A percentile compares a stretch with the other conserved stretches of the same genome.
These are phyloP conservation scores for Darevskia mixta DNA, from an alignment of 2,797 vertebrate genomes.

Conservation along the genomic window DNA sequence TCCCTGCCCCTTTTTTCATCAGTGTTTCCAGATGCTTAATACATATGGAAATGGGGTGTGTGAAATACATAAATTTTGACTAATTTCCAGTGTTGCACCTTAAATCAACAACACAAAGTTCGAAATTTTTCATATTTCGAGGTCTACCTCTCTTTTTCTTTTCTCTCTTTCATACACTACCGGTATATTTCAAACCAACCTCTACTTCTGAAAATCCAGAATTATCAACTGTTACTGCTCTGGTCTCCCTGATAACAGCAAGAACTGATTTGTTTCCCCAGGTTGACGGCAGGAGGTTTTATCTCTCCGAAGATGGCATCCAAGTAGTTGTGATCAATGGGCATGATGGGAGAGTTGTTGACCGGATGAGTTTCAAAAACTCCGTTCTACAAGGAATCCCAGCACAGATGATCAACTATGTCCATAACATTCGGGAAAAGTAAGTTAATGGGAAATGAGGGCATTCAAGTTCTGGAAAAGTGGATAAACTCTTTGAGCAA, in stretches of 20 bases:
- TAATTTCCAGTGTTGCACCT: neutral
- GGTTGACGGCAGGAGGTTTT: conserved; percentile 88
- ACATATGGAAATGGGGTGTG: neutral
- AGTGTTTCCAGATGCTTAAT: neutral
- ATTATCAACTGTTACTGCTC: neutral
- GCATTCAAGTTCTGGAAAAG: neutral
- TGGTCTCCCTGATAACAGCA: neutral
- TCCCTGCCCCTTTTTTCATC: no score
- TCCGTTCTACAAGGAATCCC: conserved; percentile 90
- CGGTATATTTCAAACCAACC: neutral
- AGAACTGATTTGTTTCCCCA: conserved; percentile 59
- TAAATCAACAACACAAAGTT: neutral
- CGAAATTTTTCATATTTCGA: no score
- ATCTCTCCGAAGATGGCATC: conserved; percentile 89
- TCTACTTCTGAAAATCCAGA: accelerated
- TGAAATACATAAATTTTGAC: neutral
- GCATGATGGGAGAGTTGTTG: conserved; percentile 83
- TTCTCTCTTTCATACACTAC: no score
- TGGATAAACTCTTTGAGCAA: neutral
- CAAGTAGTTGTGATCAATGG: conserved; percentile 89
- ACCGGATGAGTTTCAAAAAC: conserved; percentile 84
- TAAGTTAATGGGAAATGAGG: conserved; percentile 72
- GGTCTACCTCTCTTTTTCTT: no score
- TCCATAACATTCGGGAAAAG: conserved; percentile 87
- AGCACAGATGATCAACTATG: conserved; percentile 88